Evolutionary conservation across 2,113 vertebrate genomes (phyloP), one percentile per base, ranked within the genome.

Genomic region (Thunnus thynnus): DNA sequence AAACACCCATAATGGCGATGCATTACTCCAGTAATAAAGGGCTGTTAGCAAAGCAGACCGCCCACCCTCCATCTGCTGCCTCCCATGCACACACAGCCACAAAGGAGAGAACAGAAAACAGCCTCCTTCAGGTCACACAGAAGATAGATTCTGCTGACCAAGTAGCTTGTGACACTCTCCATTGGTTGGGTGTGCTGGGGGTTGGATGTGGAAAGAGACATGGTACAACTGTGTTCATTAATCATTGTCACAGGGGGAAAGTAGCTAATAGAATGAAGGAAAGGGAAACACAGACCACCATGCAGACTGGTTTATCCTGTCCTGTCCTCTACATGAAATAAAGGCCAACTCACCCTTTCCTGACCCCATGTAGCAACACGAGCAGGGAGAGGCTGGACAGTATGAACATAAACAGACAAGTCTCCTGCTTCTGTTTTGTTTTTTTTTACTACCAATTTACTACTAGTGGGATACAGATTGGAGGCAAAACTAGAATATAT

Each of bases 161-260:
- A 44, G 85, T 30, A 52, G 80, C 72, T 74, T 63, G 88, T 70
- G 75, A 67, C 72, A 44, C 82, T 68, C 61, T 88, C 63, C 56
- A 57, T 84, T 81, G 78, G 82, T 61, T 12, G 61, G 52, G 56
- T 46, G 60, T 30, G 68, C 18, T 55, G 78, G 68, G 60, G 72
- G 56, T 12, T 55, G 27, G 71, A 77, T 76, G 72, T 68, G 75
- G 72, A 84, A 72, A 72, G 80, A 86, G 87, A 90, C 75, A 14
- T 57, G 62, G 30, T 62, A 65, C 82, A 61, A 87, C 79, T 50
- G 81, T 74, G 81, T 89, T 76, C 92, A 93, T 94, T 92, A 88
- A 93, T 95, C 92, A 93, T 71, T 93, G 92, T 95, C 90, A 6
- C 41, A 55, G 83, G 14, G 80, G 17, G 82, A 84, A 88, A 89